Conservation (phyloP, 2,888 invertebrate species). For the Brachyptera risi region DNA sequence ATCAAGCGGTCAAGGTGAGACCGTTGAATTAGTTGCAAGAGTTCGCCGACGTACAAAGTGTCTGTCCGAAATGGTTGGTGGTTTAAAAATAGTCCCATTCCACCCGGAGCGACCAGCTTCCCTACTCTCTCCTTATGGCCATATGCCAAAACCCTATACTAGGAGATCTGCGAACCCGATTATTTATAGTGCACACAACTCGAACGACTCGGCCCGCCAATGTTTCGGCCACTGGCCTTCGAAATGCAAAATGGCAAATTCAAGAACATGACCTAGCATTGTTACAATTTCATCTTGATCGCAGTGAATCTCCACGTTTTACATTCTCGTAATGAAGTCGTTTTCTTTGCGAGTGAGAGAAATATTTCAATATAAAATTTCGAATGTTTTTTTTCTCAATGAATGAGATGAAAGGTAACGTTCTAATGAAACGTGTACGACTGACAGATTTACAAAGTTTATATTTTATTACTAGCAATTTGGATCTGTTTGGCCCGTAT, state of each 20-base stretch:
- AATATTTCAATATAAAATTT: too few species aligned
- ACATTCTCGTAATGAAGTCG: too few species aligned
- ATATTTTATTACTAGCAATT: too few species aligned
- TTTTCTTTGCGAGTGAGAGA: too few species aligned
- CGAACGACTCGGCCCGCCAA: slow-evolving; percentile 39
- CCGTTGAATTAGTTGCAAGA: slow-evolving; percentile 17
- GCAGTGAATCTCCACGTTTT: too few species aligned
- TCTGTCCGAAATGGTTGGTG: slow-evolving; percentile 41
- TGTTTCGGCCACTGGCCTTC: slow-evolving; percentile 46
- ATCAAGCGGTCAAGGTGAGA: slow-evolving; percentile 11
- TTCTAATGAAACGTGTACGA: too few species aligned
- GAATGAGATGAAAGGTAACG: too few species aligned
- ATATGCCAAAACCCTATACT: slow-evolving; percentile 80
- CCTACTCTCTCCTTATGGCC: slow-evolving; percentile 63
- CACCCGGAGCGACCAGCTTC: slow-evolving; percentile 43
- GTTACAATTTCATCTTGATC: background rate
- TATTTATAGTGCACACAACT: slow-evolving; percentile 68
- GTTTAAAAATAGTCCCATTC: slow-evolving; percentile 45
- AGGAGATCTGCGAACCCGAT: slow-evolving; percentile 69
- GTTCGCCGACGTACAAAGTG: slow-evolving; percentile 40
- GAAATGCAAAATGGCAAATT: slow-evolving; percentile 30
- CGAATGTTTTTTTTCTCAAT: too few species aligned
- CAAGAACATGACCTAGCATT: background rate
- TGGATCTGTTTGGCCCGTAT: too few species aligned
- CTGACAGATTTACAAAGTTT: too few species aligned